phyloP scores from a whole-genome alignment of 2,888 invertebrate genomes.

The Serrognathus titanus region DNA sequence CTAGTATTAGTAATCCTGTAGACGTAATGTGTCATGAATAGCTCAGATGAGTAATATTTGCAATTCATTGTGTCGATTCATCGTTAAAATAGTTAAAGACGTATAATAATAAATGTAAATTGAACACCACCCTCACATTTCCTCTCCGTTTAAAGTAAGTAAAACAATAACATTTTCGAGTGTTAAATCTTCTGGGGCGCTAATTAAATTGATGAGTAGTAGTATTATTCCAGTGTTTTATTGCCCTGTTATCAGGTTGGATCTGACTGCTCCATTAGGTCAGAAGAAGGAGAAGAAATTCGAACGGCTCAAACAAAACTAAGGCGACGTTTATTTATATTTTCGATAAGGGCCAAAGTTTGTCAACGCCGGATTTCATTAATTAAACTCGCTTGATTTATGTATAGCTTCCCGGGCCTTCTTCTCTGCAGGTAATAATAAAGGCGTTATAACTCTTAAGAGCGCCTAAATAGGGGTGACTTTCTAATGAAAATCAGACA shows the following conservation, averaged over 20 bases:
- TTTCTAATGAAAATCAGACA: conserved; percentile 7
- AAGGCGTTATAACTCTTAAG: conserved; percentile 8
- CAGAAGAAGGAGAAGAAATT: conserved; percentile 1
- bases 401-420: not conserved
- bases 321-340: conserved; percentile 19
- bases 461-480: conserved; percentile 5
- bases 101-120: no score
- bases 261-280: conserved; percentile 7
- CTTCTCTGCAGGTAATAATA: conserved; percentile 5
- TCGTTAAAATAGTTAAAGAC: no score
- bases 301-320: conserved; percentile 5
- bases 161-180: no score
- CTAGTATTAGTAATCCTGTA: no score
- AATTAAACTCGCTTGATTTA: conserved; percentile 24
- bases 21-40: no score
- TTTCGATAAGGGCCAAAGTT: conserved; percentile 22
- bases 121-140: no score
- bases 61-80: no score
- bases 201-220: no score
- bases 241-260: conserved; percentile 8
- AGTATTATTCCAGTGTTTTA: conserved; percentile 3
- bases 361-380: conserved; percentile 25
- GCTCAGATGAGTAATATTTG: no score
- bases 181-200: no score
- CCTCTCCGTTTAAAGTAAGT: no score